phyloP scores from a whole-genome alignment of 2,888 invertebrate species.

The Cyclophora punctaria region DNA sequence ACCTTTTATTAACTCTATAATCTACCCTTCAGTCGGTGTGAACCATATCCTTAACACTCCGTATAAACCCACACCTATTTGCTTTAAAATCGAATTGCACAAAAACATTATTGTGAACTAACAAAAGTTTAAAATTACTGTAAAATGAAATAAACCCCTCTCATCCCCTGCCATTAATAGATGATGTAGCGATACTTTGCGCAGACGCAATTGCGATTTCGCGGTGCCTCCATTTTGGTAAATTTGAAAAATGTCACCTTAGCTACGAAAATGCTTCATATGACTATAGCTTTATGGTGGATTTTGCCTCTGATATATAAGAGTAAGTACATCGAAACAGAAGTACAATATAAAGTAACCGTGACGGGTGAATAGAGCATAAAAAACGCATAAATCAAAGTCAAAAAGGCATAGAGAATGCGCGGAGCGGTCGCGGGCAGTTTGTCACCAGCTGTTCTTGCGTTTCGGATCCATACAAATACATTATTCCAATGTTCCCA shows the following conservation, averaged over 20 bases:
- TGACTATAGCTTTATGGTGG: too few relatives aligned
- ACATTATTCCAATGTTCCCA: constrained; percentile 56
- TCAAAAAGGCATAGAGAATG: constrained; percentile 76
- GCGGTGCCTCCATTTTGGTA: constrained; percentile 33
- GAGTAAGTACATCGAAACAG: constrained; percentile 26
- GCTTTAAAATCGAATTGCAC: constrained; percentile 64
- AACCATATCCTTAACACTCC: constrained; percentile 55
- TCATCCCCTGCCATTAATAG: constrained; percentile 72
- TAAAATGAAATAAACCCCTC: constrained; percentile 68
- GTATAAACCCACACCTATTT: constrained; percentile 56
- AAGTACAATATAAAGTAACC: constrained; percentile 59
- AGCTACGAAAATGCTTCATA: too few relatives aligned
- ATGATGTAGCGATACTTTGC: constrained; percentile 72
- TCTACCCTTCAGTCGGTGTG: constrained; percentile 27
- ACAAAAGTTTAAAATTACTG: constrained; percentile 68
- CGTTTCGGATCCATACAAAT: constrained; percentile 33
- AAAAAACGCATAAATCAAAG: constrained; percentile 76
- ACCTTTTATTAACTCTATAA: too few relatives aligned
- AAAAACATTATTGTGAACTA: constrained; percentile 59
- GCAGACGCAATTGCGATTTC: constrained; percentile 55
- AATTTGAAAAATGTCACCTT: constrained; percentile 11
- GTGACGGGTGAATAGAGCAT: constrained; percentile 72
- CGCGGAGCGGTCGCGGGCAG: constrained; percentile 57
- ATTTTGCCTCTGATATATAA: too few relatives aligned
- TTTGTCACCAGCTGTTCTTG: constrained; percentile 66